These are phyloP conservation scores for Entomobrya multifasciata DNA, from an alignment of 2,888 invertebrate species.

Conservation along the genomic window DNA sequence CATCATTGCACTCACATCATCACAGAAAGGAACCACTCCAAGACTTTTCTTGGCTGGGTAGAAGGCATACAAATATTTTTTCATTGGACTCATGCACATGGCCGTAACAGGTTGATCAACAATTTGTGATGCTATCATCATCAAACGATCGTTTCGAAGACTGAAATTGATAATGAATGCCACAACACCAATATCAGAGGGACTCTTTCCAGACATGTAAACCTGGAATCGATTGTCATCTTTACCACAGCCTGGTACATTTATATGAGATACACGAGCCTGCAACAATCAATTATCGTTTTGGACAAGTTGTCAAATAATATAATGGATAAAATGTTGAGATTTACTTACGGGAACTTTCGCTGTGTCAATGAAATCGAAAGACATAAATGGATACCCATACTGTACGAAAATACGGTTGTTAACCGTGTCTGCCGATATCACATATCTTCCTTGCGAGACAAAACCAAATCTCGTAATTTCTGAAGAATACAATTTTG, in stretches of 20 bases:
- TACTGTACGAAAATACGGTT: conserved; percentile 75
- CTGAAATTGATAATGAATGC: conserved; percentile 75
- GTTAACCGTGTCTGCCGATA: conserved; percentile 71
- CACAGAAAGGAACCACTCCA: conserved; percentile 74
- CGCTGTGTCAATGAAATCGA: conserved; percentile 74
- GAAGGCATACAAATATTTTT: conserved; percentile 73
- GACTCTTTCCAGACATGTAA: conserved; percentile 57
- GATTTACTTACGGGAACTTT: conserved; percentile 65
- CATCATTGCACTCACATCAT: conserved; percentile 77
- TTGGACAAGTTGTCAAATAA: conserved; percentile 17
- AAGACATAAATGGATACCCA: conserved; percentile 76
- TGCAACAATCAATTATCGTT: too few species aligned
- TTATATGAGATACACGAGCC: conserved; percentile 75
- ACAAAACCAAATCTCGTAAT: conserved; percentile 74
- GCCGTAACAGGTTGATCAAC: conserved; percentile 76
- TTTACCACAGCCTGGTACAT: conserved; percentile 73
- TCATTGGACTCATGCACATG: conserved; percentile 71
- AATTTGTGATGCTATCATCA: conserved; percentile 74
- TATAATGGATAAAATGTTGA: not conserved
- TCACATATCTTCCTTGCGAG: conserved; percentile 74
- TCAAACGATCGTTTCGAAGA: conserved; percentile 74
- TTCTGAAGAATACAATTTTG: conserved; percentile 44
- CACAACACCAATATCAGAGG: conserved; percentile 57
- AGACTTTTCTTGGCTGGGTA: conserved; percentile 73
- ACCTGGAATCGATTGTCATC: conserved; percentile 77